Percentiles rank a stretch among this genome's conserved stretches.
These are phyloP conservation scores for Pelvicachromis taeniatus DNA, from an alignment of 2,113 vertebrate species.

Conservation along the genomic window DNA sequence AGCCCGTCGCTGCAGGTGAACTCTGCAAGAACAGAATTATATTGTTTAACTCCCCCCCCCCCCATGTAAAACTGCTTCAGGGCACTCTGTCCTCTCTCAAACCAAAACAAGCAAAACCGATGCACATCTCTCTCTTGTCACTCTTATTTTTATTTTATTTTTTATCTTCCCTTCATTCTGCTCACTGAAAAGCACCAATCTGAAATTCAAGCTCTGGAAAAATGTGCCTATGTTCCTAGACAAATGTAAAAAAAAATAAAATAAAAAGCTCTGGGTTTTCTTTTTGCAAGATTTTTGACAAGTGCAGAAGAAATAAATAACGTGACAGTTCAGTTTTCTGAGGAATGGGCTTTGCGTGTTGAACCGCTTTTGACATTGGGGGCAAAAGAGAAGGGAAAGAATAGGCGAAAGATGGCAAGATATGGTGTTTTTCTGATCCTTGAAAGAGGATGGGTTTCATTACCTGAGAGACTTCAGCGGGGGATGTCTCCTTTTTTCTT, in stretches of 20 bases:
- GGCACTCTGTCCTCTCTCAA: slow-evolving; percentile 42
- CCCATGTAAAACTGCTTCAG: slow-evolving; percentile 26
- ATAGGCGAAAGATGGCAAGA: slow-evolving; percentile 39
- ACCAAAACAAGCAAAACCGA: slow-evolving; percentile 39
- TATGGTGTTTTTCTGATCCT: slow-evolving; percentile 34
- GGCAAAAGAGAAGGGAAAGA: neutral
- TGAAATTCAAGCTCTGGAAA: neutral
- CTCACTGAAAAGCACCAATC: neutral
- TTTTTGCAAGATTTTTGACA: neutral
- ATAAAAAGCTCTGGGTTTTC: neutral
- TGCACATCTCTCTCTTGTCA: slow-evolving; percentile 17
- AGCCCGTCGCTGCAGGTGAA: slow-evolving; percentile 23
- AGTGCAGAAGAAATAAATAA: slow-evolving; percentile 1
- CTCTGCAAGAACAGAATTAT: slow-evolving; percentile 39
- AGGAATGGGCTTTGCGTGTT: slow-evolving; percentile 26
- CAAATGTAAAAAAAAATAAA: neutral
- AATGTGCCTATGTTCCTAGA: neutral
- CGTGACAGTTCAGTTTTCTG: slow-evolving; percentile 5
- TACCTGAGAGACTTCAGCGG: slow-evolving; percentile 42
- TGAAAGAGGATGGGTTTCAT: slow-evolving; percentile 45
- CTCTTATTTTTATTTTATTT: neutral
- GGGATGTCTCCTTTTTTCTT: neutral
- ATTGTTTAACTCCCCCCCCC: slow-evolving; percentile 40
- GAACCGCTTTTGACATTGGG: slow-evolving; percentile 13
- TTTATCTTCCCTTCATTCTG: neutral